phyloP scores from a whole-genome alignment of 2,113 vertebrate genomes.

The Parus major region DNA sequence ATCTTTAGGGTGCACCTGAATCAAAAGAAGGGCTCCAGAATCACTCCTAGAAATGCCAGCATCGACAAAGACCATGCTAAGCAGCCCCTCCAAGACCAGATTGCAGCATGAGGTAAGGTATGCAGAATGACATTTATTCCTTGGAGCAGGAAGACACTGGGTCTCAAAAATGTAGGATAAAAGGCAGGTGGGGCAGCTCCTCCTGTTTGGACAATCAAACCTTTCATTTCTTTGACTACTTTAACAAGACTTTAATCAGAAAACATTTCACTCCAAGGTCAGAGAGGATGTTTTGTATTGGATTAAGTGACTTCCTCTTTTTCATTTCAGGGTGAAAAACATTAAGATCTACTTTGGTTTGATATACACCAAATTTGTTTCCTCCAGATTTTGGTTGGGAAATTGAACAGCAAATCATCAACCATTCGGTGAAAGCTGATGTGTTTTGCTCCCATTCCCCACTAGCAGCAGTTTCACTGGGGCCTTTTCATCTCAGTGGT shows the following conservation, averaged over 20 bases:
- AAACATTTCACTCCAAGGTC: not conserved
- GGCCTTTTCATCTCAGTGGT: not conserved
- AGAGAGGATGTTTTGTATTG: not conserved
- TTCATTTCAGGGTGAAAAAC: not conserved
- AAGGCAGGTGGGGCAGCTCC: not conserved
- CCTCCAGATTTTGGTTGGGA: not conserved
- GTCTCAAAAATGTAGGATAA: not conserved
- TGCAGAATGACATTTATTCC: not conserved
- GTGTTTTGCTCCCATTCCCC: not conserved
- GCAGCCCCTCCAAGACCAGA: not conserved
- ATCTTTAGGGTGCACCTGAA: not conserved
- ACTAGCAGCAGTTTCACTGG: not conserved
- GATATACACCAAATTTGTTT: not conserved
- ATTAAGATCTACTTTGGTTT: not conserved
- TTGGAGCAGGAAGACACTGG: not conserved
- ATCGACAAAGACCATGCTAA: not conserved
- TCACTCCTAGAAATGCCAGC: not conserved
- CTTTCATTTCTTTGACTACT: not conserved
- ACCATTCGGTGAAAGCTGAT: not conserved
- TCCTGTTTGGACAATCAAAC: not conserved
- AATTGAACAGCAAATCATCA: not conserved
- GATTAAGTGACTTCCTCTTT: not conserved
- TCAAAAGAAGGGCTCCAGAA: not conserved
- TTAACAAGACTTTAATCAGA: not conserved
- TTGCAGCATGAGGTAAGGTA: not conserved